Evolutionary conservation across 2,113 vertebrate species (phyloP), one percentile per base, ranked within the genome.

Genomic region (Symphodus melops): DNA sequence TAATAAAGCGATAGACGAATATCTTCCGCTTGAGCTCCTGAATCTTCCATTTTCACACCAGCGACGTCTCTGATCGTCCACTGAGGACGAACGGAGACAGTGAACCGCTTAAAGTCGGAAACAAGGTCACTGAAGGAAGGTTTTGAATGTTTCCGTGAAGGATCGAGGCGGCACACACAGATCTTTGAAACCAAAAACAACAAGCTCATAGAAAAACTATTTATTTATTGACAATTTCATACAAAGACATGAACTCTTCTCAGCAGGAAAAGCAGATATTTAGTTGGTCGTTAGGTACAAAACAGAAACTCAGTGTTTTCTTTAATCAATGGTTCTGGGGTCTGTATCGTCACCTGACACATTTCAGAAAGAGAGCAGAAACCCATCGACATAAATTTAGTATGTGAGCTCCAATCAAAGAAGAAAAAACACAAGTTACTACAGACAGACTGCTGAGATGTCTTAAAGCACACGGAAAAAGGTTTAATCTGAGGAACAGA

Each of bases 221-320:
- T 71, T 33, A 89, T 95, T 95, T 92, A 92, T 94, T 93, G 69
- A 90, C 72, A 77, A 68, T 79, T 86, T 76, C 37, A 81, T 92
- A 93, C 85, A 93, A 92, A 91, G 68, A 86, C 69, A 68, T 64
- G 3, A 37, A 67, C 42, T 77, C 46, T 42, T 41, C 48, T 46
- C 12, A 2, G 16, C 66, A 60, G 54, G 65, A 81, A 68, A 53
- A 79, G 28, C 37, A 37, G 66, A 82, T 67, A 72, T 46, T 76
- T 77, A 73, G 71, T 65, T 86, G 70, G 68, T 83, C 60, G 55
- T 86, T 41, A 81, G 19, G 60, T 88, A 92, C 75, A 91, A 91
- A 92, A 89, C 71, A 76, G 28, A 59, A 20, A 23, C 0, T 37
- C 9, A 4, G 36, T 1, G 12, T 23, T 66, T 64, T 42, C 21